Conservation (phyloP, 2,888 invertebrate species). For the Tupiocoris notatus region DNA sequence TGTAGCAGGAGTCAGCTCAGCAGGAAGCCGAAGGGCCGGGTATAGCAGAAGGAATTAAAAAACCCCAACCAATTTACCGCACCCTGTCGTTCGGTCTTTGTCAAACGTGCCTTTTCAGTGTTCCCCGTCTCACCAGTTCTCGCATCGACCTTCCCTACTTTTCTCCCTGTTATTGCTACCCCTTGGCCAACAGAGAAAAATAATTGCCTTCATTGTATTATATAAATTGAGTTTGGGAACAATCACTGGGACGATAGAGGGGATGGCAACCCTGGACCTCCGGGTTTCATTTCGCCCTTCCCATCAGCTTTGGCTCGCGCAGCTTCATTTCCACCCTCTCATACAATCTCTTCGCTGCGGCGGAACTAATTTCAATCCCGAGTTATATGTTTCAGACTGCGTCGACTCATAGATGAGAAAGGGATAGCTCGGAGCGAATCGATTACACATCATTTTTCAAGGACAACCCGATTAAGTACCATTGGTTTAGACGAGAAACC, state of each 20-base stretch:
- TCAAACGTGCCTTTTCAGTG: neutral
- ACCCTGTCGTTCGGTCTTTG: neutral
- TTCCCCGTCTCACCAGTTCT: neutral
- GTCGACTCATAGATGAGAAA: conserved; percentile 15
- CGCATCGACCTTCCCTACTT: neutral
- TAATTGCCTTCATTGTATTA: conserved; percentile 51
- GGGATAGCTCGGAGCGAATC: neutral
- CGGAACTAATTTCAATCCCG: conserved; percentile 48
- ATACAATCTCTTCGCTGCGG: neutral
- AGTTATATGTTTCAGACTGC: conserved; percentile 40
- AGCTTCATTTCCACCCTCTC: neutral
- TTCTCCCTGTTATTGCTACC: neutral
- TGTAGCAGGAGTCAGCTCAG: neutral
- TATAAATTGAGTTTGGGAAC: conserved; percentile 50
- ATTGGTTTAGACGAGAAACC: too few relatives aligned
- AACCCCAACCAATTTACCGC: conserved; percentile 50
- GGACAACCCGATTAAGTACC: neutral
- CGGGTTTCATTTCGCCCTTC: conserved; percentile 34
- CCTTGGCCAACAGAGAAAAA: conserved; percentile 48
- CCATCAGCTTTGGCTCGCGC: conserved; percentile 7
- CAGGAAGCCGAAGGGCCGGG: conserved; percentile 26
- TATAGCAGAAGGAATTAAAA: conserved; percentile 47
- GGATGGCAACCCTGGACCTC: too few relatives aligned
- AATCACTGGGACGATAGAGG: conserved; percentile 45
- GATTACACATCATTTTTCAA: neutral